These are phyloP conservation scores for Vollenhovia emeryi DNA, from an alignment of 1,140 invertebrate genomes.

Conservation along the genomic window DNA sequence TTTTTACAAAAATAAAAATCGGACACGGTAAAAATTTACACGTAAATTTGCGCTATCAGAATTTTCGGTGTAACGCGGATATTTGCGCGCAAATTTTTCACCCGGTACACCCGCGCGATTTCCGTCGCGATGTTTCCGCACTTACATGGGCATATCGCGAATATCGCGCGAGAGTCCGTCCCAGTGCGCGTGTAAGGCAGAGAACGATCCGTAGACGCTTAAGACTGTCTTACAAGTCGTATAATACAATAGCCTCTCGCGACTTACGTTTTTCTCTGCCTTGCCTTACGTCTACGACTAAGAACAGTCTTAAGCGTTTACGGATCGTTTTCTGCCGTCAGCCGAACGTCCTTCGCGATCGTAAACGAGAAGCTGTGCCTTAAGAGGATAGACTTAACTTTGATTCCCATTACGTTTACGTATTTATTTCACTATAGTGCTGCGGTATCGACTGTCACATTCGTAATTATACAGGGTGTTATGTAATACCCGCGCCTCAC, in stretches of 20 bases:
- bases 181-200: not conserved
- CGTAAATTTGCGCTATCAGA: constrained; percentile 16
- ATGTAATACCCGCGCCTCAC: no score
- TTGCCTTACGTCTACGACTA: no score
- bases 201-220: no score
- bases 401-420: constrained; percentile 1
- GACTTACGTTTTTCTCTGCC: no score
- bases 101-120: not conserved
- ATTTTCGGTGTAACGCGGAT: not conserved
- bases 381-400: constrained; percentile 21
- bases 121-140: not conserved
- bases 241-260: no score
- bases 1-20: constrained; percentile 19
- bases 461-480: no score
- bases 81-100: constrained; percentile 28
- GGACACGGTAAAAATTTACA: not conserved
- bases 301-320: no score
- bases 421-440: not conserved
- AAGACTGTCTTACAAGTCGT: no score
- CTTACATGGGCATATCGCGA: constrained; percentile 11
- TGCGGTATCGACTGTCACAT: not conserved
- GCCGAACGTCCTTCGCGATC: no score
- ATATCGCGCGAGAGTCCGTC: not conserved
- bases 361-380: not conserved
- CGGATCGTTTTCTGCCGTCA: no score